A percentile compares a stretch with the other conserved stretches of the same genome.
phyloP scores from a whole-genome alignment of 2,797 vertebrate genomes.

The Lithobates sylvaticus region DNA sequence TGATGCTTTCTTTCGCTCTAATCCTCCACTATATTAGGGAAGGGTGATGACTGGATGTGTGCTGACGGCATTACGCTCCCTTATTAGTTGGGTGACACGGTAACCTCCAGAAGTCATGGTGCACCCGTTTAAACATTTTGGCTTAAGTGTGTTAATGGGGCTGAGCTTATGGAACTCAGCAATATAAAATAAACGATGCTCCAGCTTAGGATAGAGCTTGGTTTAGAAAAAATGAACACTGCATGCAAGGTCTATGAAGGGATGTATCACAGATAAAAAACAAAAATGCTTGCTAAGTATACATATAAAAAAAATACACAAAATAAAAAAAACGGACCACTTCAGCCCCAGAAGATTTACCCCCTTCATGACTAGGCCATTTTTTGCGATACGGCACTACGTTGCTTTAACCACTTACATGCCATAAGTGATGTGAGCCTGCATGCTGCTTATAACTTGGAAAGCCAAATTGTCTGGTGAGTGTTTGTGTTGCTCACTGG shows the following conservation, averaged over 20 bases:
- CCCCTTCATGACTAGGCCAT: too few relatives aligned
- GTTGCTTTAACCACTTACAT: too few relatives aligned
- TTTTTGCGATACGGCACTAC: too few relatives aligned
- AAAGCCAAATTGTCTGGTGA: too few relatives aligned
- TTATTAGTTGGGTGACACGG: constrained; percentile 42
- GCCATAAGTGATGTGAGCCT: too few relatives aligned
- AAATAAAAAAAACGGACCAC: too few relatives aligned
- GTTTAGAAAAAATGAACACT: background rate
- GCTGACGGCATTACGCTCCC: constrained; percentile 47
- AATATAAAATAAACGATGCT: constrained; percentile 23
- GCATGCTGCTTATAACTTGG: too few relatives aligned
- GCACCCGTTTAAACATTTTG: constrained; percentile 48
- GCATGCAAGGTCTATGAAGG: background rate
- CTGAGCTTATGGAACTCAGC: constrained; percentile 33
- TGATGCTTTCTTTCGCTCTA: constrained; percentile 56
- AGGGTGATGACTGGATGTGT: constrained; percentile 49
- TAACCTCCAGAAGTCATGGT: constrained; percentile 41
- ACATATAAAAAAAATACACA: too few relatives aligned
- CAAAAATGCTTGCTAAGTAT: too few relatives aligned
- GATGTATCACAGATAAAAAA: background rate
- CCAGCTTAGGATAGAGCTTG: background rate
- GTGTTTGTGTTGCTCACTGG: too few relatives aligned
- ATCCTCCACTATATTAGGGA: constrained; percentile 55
- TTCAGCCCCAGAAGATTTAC: too few relatives aligned
- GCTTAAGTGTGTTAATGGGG: constrained; percentile 39